A percentile compares a stretch with the other conserved stretches of the same genome.
phyloP scores from a whole-genome alignment of 2,113 vertebrate species.

The Hymenochirus boettgeri region DNA sequence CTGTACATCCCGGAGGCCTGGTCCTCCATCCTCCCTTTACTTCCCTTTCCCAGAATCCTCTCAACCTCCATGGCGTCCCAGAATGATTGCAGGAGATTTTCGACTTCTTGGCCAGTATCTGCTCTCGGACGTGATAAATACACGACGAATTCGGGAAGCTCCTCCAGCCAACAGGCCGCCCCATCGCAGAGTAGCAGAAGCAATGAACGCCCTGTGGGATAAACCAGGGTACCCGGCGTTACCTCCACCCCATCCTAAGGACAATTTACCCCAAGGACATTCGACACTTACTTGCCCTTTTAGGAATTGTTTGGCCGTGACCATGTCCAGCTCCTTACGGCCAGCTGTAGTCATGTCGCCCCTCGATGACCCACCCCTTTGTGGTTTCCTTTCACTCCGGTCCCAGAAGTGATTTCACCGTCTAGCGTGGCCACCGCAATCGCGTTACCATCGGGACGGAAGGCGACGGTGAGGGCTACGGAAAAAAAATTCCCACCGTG shows the following conservation, averaged over 20 bases:
- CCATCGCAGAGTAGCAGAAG: slow-evolving; percentile 94
- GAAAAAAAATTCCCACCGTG: not conserved
- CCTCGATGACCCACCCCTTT: slow-evolving; percentile 77
- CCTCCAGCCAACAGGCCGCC: slow-evolving; percentile 84
- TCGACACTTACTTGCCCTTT: slow-evolving; percentile 75
- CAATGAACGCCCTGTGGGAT: slow-evolving; percentile 72
- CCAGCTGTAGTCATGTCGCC: slow-evolving; percentile 84
- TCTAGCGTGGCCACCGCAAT: slow-evolving; percentile 84
- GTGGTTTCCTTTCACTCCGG: slow-evolving; percentile 65
- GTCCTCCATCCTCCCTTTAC: too few relatives aligned
- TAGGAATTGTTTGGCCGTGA: slow-evolving; percentile 86
- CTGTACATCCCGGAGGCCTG: too few relatives aligned
- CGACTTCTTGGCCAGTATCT: slow-evolving; percentile 92
- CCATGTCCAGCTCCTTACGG: slow-evolving; percentile 87
- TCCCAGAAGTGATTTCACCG: slow-evolving; percentile 91
- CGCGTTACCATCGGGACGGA: slow-evolving; percentile 83
- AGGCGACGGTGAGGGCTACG: slow-evolving; percentile 77
- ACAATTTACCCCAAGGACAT: too few relatives aligned
- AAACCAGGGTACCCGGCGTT: too few relatives aligned
- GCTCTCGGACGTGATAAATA: slow-evolving; percentile 86
- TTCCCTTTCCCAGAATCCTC: slow-evolving; percentile 6
- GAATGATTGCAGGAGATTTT: slow-evolving; percentile 95
- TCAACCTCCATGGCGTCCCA: slow-evolving; percentile 84
- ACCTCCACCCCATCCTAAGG: too few relatives aligned
- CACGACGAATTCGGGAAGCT: slow-evolving; percentile 90